Evolutionary conservation across 2,888 invertebrate species (phyloP).

Genomic region (Drosophila prostipennis): DNA sequence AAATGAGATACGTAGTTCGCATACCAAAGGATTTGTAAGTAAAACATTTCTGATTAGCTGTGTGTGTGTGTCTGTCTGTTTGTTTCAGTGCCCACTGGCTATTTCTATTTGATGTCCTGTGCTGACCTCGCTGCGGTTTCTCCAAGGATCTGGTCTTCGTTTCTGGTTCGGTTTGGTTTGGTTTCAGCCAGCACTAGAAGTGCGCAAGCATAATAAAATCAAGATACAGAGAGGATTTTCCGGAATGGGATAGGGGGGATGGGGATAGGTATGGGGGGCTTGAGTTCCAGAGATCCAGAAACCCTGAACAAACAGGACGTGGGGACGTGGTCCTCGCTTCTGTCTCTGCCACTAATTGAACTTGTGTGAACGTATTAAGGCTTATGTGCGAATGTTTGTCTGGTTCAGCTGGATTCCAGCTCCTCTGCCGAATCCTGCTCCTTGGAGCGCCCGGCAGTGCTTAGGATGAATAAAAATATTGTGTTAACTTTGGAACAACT

Average conservation of each 20-base stretch:
- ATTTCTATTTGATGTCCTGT: conserved; percentile 75
- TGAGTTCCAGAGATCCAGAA: not conserved
- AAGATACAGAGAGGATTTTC: conserved; percentile 60
- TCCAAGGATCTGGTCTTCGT: conserved; percentile 12
- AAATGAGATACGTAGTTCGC: conserved; percentile 78
- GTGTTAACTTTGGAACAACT: conserved; percentile 73
- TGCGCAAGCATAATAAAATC: conserved; percentile 78
- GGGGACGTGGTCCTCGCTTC: conserved; percentile 5
- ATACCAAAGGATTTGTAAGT: conserved; percentile 78
- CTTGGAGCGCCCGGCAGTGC: conserved; percentile 45
- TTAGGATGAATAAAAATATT: conserved; percentile 76
- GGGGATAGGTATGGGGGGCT: conserved; percentile 1
- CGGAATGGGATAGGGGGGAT: not conserved
- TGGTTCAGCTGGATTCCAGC: conserved; percentile 21
- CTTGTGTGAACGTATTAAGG: conserved; percentile 76
- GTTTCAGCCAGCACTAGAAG: conserved; percentile 48
- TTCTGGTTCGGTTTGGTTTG: conserved; percentile 1
- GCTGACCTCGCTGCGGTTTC: conserved; percentile 75
- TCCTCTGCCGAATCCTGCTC: too few relatives aligned
- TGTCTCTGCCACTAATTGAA: conserved; percentile 70
- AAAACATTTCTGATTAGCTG: conserved; percentile 77
- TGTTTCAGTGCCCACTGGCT: conserved; percentile 36
- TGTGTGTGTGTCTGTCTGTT: conserved; percentile 18
- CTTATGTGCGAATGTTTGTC: conserved; percentile 73
- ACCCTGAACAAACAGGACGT: conserved; percentile 2